A percentile compares a stretch with the other conserved stretches of the same genome.
phyloP scores from a whole-genome alignment of 2,797 vertebrate genomes.

The Trematocara caparti region DNA sequence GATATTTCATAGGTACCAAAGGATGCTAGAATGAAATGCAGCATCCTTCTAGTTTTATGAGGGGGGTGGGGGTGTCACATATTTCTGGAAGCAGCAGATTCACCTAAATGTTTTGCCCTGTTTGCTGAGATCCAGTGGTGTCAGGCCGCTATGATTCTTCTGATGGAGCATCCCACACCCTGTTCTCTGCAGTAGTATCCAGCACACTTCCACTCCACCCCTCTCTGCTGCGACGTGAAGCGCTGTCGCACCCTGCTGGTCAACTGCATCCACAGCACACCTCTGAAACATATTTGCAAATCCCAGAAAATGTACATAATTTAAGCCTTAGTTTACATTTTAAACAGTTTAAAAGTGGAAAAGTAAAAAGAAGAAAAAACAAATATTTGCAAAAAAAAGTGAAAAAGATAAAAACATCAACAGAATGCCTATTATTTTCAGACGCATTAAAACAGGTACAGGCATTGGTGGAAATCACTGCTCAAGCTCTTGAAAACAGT shows the following conservation, averaged over 20 bases:
- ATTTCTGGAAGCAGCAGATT: constrained; percentile 16
- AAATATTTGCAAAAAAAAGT: background rate
- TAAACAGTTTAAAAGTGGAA: background rate
- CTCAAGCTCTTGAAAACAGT: background rate
- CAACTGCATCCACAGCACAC: constrained; percentile 70
- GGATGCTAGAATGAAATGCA: background rate
- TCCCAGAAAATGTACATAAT: background rate
- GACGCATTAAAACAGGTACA: background rate
- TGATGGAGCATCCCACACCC: constrained; percentile 72
- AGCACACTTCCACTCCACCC: constrained; percentile 77
- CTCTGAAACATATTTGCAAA: constrained; percentile 53
- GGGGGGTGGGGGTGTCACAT: background rate
- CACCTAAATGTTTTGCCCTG: constrained; percentile 78
- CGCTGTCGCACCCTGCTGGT: constrained; percentile 78
- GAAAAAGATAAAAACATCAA: background rate
- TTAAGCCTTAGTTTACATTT: background rate
- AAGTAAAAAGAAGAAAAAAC: background rate
- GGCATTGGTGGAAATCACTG: background rate
- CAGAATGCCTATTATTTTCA: background rate
- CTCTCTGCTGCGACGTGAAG: constrained; percentile 80
- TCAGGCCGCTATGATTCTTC: constrained; percentile 73
- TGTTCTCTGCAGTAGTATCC: constrained; percentile 75
- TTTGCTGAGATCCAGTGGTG: constrained; percentile 77
- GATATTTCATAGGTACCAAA: background rate
- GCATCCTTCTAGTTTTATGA: background rate